A percentile compares a stretch with the other conserved stretches of the same genome.
Evolutionary conservation across 1,140 invertebrate species (phyloP).

Genomic region (Thalassaphorura encarpata): DNA sequence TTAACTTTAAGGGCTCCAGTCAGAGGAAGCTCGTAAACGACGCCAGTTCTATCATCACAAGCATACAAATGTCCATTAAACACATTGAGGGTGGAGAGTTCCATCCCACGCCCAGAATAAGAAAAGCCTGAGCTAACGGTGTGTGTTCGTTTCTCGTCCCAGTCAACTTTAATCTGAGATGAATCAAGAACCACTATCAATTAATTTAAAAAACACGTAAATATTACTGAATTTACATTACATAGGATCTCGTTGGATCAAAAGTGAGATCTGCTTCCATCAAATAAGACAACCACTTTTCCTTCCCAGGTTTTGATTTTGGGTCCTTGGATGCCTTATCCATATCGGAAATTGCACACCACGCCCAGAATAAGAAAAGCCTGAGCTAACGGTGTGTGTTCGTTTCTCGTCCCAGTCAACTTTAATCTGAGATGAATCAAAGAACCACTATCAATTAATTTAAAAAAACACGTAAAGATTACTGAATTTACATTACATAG

Average conservation of each 20-base stretch:
- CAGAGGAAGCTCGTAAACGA: conserved; percentile 64
- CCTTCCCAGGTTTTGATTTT: too few species aligned
- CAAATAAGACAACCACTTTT: too few species aligned
- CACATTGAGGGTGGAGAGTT: conserved; percentile 88
- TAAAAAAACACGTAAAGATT: neutral
- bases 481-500: conserved; percentile 13
- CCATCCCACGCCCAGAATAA: conserved; percentile 87
- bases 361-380: conserved; percentile 65
- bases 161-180: conserved; percentile 51
- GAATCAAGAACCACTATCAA: neutral
- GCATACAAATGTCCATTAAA: conserved; percentile 84
- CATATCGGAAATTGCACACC: conserved; percentile 99
- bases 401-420: conserved; percentile 58
- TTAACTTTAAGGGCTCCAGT: conserved; percentile 30
- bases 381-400: conserved; percentile 52
- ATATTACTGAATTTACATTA: conserved; percentile 15
- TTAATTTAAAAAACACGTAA: neutral
- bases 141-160: conserved; percentile 51
- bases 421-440: conserved; percentile 43
- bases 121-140: conserved; percentile 57
- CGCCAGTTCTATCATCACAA: conserved; percentile 92
- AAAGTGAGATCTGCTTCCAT: conserved; percentile 54
- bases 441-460: neutral
- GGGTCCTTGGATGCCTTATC: too few species aligned
- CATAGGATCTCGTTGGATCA: conserved; percentile 25